Evolutionary conservation across 37 sponge, comb jelly and placozoan species (phyloP).

Genomic region (Halichondria panicea): DNA sequence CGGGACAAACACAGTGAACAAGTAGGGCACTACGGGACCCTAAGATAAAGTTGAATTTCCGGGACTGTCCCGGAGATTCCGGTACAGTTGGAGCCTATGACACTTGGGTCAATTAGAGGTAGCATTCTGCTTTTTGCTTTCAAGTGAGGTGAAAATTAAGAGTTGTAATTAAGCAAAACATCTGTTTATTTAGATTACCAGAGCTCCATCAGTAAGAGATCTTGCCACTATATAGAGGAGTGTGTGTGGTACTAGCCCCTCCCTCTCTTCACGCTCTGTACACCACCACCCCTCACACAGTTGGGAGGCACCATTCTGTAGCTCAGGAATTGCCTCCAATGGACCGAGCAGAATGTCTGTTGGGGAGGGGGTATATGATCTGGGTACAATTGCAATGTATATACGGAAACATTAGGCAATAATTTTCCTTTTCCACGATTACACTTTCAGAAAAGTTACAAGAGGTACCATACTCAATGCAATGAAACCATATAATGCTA

Average conservation of each 20-base stretch:
- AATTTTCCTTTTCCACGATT: neutral
- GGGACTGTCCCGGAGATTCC: no score
- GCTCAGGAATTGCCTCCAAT: conserved; percentile 11
- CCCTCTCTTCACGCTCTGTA: conserved; percentile 34
- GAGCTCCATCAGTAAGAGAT: conserved; percentile 34
- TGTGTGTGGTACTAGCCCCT: conserved; percentile 55
- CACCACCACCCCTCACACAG: conserved; percentile 75
- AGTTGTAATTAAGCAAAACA: no score
- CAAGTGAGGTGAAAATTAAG: no score
- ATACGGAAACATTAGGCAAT: neutral
- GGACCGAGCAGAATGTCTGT: conserved; percentile 42
- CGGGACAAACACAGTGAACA: no score
- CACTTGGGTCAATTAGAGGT: no score
- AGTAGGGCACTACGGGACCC: no score
- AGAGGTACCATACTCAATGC: no score
- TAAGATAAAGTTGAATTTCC: no score
- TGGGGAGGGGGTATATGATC: no score
- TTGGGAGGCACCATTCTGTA: conserved; percentile 38
- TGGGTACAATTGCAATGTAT: neutral
- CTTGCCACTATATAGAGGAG: conserved; percentile 58
- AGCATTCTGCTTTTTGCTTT: no score
- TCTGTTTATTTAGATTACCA: conserved; percentile 25
- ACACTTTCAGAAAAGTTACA: neutral
- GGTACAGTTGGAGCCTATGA: no score
- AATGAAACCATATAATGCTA: no score